phyloP scores from a whole-genome alignment of 2,797 vertebrate genomes.

The Siniperca obscura region DNA sequence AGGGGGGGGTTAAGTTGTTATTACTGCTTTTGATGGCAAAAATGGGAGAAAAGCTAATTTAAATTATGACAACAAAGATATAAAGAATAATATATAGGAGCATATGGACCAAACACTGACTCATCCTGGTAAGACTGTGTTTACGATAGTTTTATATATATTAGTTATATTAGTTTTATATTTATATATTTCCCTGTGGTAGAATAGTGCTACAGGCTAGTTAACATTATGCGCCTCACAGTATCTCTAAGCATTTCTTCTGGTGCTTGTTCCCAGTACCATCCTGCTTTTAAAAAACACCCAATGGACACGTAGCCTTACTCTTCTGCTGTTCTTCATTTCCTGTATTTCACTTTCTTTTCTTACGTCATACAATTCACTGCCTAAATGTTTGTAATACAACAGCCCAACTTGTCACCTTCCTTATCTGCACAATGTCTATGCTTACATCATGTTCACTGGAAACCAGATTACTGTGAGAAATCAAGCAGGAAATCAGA shows the following conservation, averaged over 20 bases:
- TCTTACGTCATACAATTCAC: background rate
- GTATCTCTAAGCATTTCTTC: background rate
- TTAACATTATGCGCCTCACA: slow-evolving; percentile 8
- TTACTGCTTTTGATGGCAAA: background rate
- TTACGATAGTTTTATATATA: too few species aligned
- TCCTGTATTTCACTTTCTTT: background rate
- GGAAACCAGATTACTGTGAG: slow-evolving; percentile 40
- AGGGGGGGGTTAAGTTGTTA: background rate
- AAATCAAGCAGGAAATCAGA: slow-evolving; percentile 44
- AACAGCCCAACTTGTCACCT: background rate
- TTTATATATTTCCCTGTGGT: slow-evolving; percentile 11
- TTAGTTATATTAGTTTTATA: too few species aligned
- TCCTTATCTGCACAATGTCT: slow-evolving; percentile 10
- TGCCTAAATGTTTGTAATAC: background rate
- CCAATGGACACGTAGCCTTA: background rate
- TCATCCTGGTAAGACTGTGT: slow-evolving; percentile 3
- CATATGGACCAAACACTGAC: background rate
- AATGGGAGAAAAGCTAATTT: background rate
- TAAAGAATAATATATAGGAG: background rate
- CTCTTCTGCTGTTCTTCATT: background rate
- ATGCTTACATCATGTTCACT: slow-evolving; percentile 14
- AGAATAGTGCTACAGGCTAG: background rate
- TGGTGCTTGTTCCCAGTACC: background rate
- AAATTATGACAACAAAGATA: background rate
- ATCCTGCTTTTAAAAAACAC: slow-evolving; percentile 11